phyloP scores from a whole-genome alignment of 2,888 invertebrate species.

The Pristionchus fissidentatus region DNA sequence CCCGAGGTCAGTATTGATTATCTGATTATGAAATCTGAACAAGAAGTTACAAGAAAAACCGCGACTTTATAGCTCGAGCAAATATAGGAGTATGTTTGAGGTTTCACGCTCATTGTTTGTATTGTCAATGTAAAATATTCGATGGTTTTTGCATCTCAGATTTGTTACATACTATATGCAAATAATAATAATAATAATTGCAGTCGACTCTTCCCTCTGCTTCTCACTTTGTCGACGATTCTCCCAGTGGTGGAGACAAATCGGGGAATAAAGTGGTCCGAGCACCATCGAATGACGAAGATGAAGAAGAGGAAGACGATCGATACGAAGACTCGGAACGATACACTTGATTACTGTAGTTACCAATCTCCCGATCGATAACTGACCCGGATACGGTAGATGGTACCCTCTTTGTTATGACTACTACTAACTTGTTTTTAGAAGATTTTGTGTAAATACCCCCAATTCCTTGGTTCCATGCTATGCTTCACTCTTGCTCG shows the following conservation, averaged over 20 bases:
- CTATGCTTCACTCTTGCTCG: background rate
- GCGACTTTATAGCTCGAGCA: background rate
- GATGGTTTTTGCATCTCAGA: too few relatives aligned
- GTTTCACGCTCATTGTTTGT: too few relatives aligned
- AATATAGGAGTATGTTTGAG: background rate
- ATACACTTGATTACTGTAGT: slow-evolving; percentile 15
- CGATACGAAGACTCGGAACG: slow-evolving; percentile 34
- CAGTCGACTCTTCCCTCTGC: slow-evolving; percentile 43
- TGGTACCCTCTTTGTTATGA: background rate
- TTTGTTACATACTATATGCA: background rate
- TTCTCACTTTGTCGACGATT: slow-evolving; percentile 37
- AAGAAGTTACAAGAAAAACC: background rate
- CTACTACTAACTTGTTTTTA: slow-evolving; percentile 1
- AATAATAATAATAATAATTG: background rate
- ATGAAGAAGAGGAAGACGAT: slow-evolving; percentile 46
- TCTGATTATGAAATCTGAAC: background rate
- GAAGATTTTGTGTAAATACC: slow-evolving; percentile 20
- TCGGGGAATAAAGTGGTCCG: background rate
- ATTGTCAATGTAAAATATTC: too few relatives aligned
- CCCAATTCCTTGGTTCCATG: background rate
- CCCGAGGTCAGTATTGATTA: background rate
- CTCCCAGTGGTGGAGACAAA: slow-evolving; percentile 8
- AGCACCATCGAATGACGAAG: slow-evolving; percentile 12
- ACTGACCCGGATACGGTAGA: background rate
- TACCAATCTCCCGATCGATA: background rate